Evolutionary conservation across 2,888 invertebrate genomes (phyloP).

Genomic region (Lasioglossum morio): DNA sequence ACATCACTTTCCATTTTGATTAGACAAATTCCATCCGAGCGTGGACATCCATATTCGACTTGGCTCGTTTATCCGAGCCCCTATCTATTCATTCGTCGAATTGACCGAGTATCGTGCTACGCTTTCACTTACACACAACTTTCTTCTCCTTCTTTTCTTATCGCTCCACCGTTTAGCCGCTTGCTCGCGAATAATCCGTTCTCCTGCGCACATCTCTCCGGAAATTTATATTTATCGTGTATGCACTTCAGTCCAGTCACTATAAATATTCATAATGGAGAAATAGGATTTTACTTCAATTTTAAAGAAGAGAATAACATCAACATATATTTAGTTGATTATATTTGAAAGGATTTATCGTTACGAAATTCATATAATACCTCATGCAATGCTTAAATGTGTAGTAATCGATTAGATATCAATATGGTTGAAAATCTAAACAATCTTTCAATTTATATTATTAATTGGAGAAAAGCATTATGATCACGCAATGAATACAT

Average conservation of each 20-base stretch:
- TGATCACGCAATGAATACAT: neutral
- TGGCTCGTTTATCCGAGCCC: neutral
- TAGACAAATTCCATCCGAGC: conserved; percentile 1
- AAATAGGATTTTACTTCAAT: neutral
- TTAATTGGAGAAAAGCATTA: too few species aligned
- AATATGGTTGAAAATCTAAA: too few species aligned
- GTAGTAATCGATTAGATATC: too few species aligned
- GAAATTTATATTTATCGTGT: too few species aligned
- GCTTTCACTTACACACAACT: conserved; percentile 5
- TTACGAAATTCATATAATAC: too few species aligned
- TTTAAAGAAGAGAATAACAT: too few species aligned
- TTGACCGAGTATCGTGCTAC: neutral
- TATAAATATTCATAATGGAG: too few species aligned
- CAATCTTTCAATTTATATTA: too few species aligned
- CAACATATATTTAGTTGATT: too few species aligned
- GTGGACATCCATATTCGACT: neutral
- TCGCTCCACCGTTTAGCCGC: neutral
- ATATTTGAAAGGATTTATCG: too few species aligned
- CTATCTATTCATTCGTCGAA: neutral
- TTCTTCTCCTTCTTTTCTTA: neutral
- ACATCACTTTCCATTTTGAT: conserved; percentile 18
- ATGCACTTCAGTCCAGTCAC: too few species aligned
- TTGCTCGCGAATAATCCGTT: neutral
- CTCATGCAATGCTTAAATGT: too few species aligned
- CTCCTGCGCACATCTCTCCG: neutral